Evolutionary conservation across 2,888 invertebrate genomes (phyloP), one percentile per base, ranked within the genome.

Genomic region (Tetranychus truncatus): DNA sequence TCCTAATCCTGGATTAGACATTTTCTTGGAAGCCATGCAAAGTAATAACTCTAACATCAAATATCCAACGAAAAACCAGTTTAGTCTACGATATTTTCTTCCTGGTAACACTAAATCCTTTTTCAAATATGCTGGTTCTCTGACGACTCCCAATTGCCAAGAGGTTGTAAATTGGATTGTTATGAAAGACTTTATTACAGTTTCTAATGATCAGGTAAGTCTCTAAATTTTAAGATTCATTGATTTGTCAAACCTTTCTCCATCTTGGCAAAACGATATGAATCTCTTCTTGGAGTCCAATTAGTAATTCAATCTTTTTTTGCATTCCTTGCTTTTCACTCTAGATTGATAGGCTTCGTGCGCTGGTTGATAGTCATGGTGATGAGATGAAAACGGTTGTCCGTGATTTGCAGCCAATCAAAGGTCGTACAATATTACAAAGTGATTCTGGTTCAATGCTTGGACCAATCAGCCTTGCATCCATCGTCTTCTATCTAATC

Each of bases 121-220:
- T 45, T 72, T 44, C 72, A n/a, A 34, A 34, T 72, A 72, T 72
- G 1, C 9, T 9, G 72, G 72, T 15, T 72, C 72, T 8, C 72
- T 72, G 11, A 72, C 72, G 9, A 72, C 72, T 72, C 72, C 72
- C 11, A n/a, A n/a, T 9, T 72, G 72, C 1, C 9, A n/a, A 8
- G 72, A 72, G n/a, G 45, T 6, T 8, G 72, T 72, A 9, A 72
- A 34, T 11, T 72, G 72, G 72, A 44, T 45, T 44, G 72, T 72
- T n/a, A 69, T 69, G 69, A 21, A 34, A 24, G 69, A 69, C 3
- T 34, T 34, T n/a, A 34, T 69, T 18, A 55, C 55, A 55, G 55
- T 55, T 55, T 55, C 55, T 15, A 55, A 55, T 55, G 55, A 55
- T 55, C 55, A 55, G 15, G 55, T 55, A 15, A 55, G 55, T 55